Percentiles rank a stretch among this genome's conserved stretches.
Evolutionary conservation across 2,113 vertebrate species (phyloP).

Genomic region (Leiothrix lutea): DNA sequence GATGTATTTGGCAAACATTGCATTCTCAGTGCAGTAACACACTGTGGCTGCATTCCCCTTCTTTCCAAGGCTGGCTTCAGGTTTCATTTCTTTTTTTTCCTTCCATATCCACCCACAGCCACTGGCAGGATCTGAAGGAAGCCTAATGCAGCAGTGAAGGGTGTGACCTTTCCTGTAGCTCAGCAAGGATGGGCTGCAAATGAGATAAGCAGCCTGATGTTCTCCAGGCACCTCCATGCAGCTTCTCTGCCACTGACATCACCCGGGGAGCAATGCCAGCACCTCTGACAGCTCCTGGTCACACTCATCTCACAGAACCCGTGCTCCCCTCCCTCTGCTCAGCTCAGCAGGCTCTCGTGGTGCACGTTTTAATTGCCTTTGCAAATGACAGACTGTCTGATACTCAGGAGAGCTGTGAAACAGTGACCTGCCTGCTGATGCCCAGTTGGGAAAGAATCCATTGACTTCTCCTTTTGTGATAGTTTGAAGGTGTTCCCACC

Average conservation of each 20-base stretch:
- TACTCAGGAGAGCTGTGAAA: background rate
- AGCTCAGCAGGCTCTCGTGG: background rate
- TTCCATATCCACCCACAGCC: background rate
- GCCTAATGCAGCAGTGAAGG: background rate
- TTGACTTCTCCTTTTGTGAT: background rate
- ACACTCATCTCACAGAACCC: background rate
- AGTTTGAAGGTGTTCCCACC: background rate
- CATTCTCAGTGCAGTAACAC: background rate
- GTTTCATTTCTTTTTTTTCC: background rate
- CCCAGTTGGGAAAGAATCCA: background rate
- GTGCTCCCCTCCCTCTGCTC: background rate
- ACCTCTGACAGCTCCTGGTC: background rate
- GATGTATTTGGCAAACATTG: background rate
- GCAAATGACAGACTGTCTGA: background rate
- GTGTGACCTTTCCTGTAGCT: background rate
- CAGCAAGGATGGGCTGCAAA: background rate
- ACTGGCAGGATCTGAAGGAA: background rate
- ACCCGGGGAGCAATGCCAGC: background rate
- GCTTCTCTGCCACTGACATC: background rate
- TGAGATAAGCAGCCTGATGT: background rate
- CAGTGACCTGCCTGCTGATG: background rate
- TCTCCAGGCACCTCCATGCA: background rate
- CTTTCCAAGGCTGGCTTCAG: background rate
- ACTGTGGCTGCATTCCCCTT: background rate
- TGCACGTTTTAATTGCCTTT: background rate